A percentile compares a stretch with the other conserved stretches of the same genome.
Conservation (phyloP, 2,797 vertebrate species). For the Sebastes reedi region DNA sequence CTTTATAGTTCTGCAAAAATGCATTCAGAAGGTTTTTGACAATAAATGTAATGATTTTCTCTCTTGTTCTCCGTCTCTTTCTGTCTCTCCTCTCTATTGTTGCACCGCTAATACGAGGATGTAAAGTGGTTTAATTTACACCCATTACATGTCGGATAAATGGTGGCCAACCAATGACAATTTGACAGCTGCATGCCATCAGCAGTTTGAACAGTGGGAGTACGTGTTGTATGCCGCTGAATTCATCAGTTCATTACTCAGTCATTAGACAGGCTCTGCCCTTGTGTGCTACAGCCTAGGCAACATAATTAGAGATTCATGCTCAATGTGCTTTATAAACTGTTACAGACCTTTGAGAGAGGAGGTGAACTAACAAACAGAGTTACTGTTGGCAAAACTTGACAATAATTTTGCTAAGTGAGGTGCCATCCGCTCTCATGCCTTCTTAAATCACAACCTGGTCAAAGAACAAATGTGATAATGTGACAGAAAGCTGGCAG, state of each 20-base stretch:
- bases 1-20: neutral
- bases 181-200: slow-evolving; percentile 38
- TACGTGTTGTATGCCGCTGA: neutral
- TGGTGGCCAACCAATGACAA: slow-evolving; percentile 4
- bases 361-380: neutral
- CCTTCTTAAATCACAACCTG: neutral
- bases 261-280: slow-evolving; percentile 11
- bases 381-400: neutral
- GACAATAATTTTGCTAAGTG: neutral
- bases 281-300: neutral
- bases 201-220: slow-evolving; percentile 8
- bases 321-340: neutral
- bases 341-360: neutral
- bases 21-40: neutral
- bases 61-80: neutral
- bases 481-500: neutral
- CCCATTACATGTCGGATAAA: neutral
- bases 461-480: neutral
- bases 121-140: slow-evolving; percentile 20
- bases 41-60: neutral
- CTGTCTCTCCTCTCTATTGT: neutral
- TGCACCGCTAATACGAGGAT: neutral
- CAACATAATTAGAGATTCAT: neutral
- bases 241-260: slow-evolving; percentile 28
- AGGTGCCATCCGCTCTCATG: neutral